phyloP scores from a whole-genome alignment of 1,140 invertebrate species.

The Scaptomyza pallida region DNA sequence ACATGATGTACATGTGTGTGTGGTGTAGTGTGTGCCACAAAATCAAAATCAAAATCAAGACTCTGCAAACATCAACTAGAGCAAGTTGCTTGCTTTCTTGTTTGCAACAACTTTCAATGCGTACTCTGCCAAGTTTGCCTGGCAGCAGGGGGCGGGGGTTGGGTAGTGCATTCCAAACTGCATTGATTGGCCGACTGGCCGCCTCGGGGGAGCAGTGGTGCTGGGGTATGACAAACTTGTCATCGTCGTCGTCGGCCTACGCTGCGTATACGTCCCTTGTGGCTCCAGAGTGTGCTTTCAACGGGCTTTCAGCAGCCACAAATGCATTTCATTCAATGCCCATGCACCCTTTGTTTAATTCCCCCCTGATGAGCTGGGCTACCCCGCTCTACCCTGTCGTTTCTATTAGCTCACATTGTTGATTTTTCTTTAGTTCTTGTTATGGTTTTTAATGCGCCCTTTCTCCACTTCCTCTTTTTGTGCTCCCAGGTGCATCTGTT shows the following conservation, averaged over 20 bases:
- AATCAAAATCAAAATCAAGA: conserved; percentile 40
- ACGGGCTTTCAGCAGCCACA: conserved; percentile 1
- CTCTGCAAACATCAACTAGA: conserved; percentile 71
- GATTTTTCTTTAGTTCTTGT: conserved; percentile 1
- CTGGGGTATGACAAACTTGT: conserved; percentile 7
- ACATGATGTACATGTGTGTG: too few relatives aligned
- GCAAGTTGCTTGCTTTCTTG: conserved; percentile 32
- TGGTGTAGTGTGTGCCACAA: background rate
- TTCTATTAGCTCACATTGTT: conserved; percentile 20
- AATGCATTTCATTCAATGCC: conserved; percentile 11
- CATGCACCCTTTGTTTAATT: conserved; percentile 18
- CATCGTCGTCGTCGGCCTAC: conserved; percentile 25
- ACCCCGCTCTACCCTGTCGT: background rate
- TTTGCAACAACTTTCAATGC: conserved; percentile 66
- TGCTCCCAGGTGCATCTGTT: conserved; percentile 9
- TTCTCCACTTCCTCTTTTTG: background rate
- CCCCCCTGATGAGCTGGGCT: background rate
- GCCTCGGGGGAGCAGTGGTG: background rate
- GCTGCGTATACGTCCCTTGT: conserved; percentile 7
- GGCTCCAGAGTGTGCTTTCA: conserved; percentile 1
- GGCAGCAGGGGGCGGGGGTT: background rate
- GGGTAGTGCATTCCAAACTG: background rate
- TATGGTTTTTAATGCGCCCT: background rate
- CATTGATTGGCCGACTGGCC: background rate
- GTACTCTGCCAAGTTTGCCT: conserved; percentile 35